A percentile compares a stretch with the other conserved stretches of the same genome.
Conservation (phyloP, 2,113 vertebrate genomes). For the Climacteris rufus region DNA sequence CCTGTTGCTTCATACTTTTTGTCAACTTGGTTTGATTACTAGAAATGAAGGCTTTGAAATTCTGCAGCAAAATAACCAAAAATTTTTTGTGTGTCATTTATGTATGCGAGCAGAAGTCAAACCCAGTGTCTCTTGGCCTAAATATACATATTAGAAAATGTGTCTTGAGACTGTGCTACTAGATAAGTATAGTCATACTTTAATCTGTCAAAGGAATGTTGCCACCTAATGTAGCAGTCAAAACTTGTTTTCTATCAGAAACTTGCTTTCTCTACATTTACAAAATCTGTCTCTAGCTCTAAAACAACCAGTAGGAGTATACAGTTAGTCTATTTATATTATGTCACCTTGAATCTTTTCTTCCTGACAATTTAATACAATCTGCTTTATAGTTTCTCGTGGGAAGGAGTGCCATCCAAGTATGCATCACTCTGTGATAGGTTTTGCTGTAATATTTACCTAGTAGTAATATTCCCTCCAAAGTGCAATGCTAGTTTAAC, state of each 20-base stretch:
- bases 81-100: neutral
- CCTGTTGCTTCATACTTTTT: neutral
- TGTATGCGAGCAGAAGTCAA: neutral
- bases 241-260: neutral
- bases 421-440: neutral
- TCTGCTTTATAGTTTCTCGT: neutral
- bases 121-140: neutral
- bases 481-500: neutral
- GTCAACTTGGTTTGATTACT: neutral
- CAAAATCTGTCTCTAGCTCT: neutral
- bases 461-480: neutral
- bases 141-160: neutral
- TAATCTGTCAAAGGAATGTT: neutral
- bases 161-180: neutral
- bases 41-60: neutral
- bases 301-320: neutral
- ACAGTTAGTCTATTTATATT: neutral
- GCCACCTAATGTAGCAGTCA: neutral
- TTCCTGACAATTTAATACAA: conserved; percentile 39
- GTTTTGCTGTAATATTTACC: conserved; percentile 10
- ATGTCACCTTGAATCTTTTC: conserved; percentile 26
- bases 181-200: neutral
- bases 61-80: neutral
- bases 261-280: neutral
- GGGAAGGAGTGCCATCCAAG: neutral